These are phyloP conservation scores for Trichomycterus rosablanca DNA, from an alignment of 2,113 vertebrate species.

Conservation along the genomic window DNA sequence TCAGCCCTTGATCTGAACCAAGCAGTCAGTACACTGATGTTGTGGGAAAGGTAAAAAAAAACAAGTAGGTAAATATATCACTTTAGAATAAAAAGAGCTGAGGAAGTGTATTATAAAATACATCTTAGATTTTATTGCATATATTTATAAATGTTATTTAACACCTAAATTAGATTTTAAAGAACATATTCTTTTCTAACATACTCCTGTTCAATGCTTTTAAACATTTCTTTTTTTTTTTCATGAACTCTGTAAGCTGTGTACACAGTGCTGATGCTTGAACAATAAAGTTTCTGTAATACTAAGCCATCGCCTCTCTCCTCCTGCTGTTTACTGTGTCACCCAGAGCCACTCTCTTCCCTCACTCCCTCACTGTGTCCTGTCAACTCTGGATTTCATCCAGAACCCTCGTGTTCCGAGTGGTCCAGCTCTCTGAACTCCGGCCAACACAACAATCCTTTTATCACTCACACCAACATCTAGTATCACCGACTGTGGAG, in stretches of 20 bases:
- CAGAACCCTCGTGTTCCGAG: constrained; percentile 41
- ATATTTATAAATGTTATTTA: too few relatives aligned
- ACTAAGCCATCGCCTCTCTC: constrained; percentile 35
- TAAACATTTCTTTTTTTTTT: constrained; percentile 9
- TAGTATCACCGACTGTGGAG: constrained; percentile 53
- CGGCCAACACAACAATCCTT: constrained; percentile 42
- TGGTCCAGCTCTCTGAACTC: constrained; percentile 44
- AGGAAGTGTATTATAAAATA: too few relatives aligned
- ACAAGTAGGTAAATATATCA: too few relatives aligned
- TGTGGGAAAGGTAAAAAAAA: too few relatives aligned
- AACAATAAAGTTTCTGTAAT: constrained; percentile 47
- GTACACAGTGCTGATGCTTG: constrained; percentile 24
- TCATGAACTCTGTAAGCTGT: constrained; percentile 27
- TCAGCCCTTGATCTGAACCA: too few relatives aligned
- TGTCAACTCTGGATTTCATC: constrained; percentile 32
- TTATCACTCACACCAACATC: constrained; percentile 42
- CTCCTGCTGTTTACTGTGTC: constrained; percentile 45
- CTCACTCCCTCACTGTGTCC: constrained; percentile 30
- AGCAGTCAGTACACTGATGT: too few relatives aligned
- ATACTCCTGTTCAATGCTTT: constrained; percentile 1
- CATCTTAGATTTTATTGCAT: too few relatives aligned
- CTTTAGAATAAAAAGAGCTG: too few relatives aligned
- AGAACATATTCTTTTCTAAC: constrained; percentile 6
- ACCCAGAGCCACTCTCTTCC: constrained; percentile 37
- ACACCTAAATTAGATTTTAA: constrained; percentile 2